A percentile compares a stretch with the other conserved stretches of the same genome.
phyloP scores from a whole-genome alignment of 2,888 invertebrate species.

The Protophormia terraenovae region DNA sequence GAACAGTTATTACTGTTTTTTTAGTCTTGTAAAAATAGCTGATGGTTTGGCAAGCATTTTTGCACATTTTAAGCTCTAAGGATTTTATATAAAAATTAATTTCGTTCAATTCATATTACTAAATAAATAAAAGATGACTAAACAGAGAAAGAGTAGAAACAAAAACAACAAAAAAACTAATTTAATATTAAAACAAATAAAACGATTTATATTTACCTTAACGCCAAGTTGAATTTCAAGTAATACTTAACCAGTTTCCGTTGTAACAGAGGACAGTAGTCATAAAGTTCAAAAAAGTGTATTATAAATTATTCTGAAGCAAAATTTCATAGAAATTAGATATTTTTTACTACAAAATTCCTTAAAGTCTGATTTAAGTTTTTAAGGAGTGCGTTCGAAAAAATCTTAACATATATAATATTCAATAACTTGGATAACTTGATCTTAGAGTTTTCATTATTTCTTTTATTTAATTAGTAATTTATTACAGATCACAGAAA shows the following conservation, averaged over 20 bases:
- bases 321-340: neutral
- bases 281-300: neutral
- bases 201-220: conserved; percentile 64
- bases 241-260: conserved; percentile 23
- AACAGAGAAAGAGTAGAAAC: conserved; percentile 30
- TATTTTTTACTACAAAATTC: too few species aligned
- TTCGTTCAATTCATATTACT: conserved; percentile 68
- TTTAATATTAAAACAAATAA: conserved; percentile 66
- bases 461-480: too few species aligned
- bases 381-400: too few species aligned
- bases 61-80: conserved; percentile 59
- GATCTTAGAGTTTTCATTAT: too few species aligned
- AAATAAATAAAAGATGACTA: conserved; percentile 63
- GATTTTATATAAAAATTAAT: conserved; percentile 68
- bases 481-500: too few species aligned
- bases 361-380: too few species aligned
- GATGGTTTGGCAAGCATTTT: neutral
- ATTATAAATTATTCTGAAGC: too few species aligned
- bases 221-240: conserved; percentile 59
- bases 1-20: conserved; percentile 17
- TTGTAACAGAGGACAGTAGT: conserved; percentile 31
- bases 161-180: conserved; percentile 40
- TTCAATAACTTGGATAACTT: too few species aligned
- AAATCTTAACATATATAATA: too few species aligned
- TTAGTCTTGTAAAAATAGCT: neutral